Evolutionary conservation across 2,113 vertebrate genomes (phyloP).

Genomic region (Glaucidium brasilianum): DNA sequence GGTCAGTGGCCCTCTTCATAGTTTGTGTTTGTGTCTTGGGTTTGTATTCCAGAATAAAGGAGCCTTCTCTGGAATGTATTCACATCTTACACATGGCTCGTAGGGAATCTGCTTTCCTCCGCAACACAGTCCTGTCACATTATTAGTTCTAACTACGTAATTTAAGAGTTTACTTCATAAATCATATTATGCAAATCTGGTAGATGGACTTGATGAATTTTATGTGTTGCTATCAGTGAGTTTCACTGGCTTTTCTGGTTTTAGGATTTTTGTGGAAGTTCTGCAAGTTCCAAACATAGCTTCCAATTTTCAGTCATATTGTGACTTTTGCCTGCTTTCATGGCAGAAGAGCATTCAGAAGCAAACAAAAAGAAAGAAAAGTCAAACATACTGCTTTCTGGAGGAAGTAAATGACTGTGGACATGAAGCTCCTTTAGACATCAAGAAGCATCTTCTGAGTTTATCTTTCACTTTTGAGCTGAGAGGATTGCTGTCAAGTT

Average conservation of each 20-base stretch:
- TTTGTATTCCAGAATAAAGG: background rate
- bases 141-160: background rate
- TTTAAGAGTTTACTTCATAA: background rate
- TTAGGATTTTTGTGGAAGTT: background rate
- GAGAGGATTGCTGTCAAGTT: background rate
- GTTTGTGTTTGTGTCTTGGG: background rate
- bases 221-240: background rate
- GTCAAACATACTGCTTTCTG: background rate
- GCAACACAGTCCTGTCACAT: background rate
- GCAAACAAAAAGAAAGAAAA: background rate
- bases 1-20: background rate
- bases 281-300: background rate
- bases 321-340: background rate
- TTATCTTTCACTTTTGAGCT: background rate
- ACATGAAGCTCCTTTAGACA: background rate
- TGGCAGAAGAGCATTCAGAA: background rate
- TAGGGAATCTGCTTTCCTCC: background rate
- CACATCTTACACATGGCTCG: fast-evolving
- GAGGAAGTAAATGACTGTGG: background rate
- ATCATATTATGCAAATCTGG: background rate
- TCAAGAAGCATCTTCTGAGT: background rate
- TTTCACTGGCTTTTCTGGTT: background rate
- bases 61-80: background rate
- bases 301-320: background rate
- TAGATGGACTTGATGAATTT: background rate